phyloP scores from a whole-genome alignment of 2,113 vertebrate genomes.

The Pholis gunnellus region DNA sequence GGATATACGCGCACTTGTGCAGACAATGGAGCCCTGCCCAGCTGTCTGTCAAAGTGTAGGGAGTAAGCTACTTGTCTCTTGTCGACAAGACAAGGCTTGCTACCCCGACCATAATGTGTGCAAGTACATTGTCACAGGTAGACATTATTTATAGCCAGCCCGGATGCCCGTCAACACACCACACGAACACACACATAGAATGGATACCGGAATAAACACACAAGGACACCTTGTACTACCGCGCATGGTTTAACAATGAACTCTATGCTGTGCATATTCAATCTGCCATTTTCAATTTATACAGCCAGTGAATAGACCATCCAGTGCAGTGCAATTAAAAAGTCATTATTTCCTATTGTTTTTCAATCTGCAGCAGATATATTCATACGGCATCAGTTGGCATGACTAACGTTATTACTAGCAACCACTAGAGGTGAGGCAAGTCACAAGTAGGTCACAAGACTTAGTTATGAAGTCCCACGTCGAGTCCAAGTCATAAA shows the following conservation, averaged over 20 bases:
- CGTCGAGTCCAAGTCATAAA: neutral
- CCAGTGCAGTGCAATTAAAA: slow-evolving; percentile 15
- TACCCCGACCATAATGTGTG: neutral
- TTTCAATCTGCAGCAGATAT: neutral
- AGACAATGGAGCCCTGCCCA: slow-evolving; percentile 43
- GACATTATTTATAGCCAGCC: slow-evolving; percentile 12
- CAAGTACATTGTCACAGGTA: slow-evolving; percentile 12
- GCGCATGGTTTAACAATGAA: neutral
- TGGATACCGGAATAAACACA: neutral
- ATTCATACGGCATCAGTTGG: slow-evolving; percentile 11
- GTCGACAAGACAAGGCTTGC: slow-evolving; percentile 21
- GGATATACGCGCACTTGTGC: slow-evolving; percentile 37
- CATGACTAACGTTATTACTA: neutral
- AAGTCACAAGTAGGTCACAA: neutral
- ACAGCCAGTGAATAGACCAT: neutral
- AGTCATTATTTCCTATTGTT: slow-evolving; percentile 2
- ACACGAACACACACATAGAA: neutral
- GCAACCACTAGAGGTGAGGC: neutral
- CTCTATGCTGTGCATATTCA: neutral
- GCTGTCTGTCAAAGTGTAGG: slow-evolving; percentile 65
- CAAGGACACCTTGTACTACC: neutral
- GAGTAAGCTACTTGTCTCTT: slow-evolving; percentile 59
- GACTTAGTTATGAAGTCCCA: neutral
- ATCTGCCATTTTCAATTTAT: neutral
- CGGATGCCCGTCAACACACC: neutral